A percentile compares a stretch with the other conserved stretches of the same genome.
Evolutionary conservation across 2,888 invertebrate species (phyloP).

Genomic region (Oconnorella tubifera): DNA sequence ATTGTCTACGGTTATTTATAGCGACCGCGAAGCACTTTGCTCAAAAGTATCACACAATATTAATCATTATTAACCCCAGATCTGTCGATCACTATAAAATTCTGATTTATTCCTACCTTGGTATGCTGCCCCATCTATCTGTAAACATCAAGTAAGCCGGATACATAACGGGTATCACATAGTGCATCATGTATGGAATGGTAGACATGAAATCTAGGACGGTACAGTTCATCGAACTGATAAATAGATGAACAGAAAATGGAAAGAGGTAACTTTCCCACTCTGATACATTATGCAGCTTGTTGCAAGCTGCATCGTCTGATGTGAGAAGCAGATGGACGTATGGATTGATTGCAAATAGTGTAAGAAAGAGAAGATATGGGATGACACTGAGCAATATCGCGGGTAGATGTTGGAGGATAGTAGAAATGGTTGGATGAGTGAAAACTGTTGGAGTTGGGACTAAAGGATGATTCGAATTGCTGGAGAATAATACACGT

Average conservation of each 20-base stretch:
- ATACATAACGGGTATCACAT: slow-evolving; percentile 30
- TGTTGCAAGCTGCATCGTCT: slow-evolving; percentile 25
- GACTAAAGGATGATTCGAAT: too few species aligned
- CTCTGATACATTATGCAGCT: slow-evolving; percentile 31
- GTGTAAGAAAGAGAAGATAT: slow-evolving; percentile 25
- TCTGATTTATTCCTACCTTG: slow-evolving; percentile 2
- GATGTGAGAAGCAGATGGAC: slow-evolving; percentile 27
- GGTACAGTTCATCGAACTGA: slow-evolving; percentile 18
- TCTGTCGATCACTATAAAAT: too few species aligned
- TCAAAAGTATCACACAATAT: too few species aligned
- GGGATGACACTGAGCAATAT: slow-evolving; percentile 25
- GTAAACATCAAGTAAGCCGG: slow-evolving; percentile 27
- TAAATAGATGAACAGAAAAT: slow-evolving; percentile 23
- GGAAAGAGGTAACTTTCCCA: slow-evolving; percentile 25
- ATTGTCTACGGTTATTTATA: too few species aligned
- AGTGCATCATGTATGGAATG: slow-evolving; percentile 34
- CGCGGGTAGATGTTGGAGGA: background rate
- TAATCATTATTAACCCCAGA: too few species aligned
- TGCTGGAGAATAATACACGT: too few species aligned
- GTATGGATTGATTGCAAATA: slow-evolving; percentile 29
- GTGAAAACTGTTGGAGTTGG: too few species aligned
- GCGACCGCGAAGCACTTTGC: too few species aligned
- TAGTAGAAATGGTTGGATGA: background rate
- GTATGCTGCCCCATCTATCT: slow-evolving; percentile 14
- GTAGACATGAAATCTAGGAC: slow-evolving; percentile 33